Base-by-base conservation (phyloP, 23 tunicate species). In the Clavelina lepadiformis region DNA sequence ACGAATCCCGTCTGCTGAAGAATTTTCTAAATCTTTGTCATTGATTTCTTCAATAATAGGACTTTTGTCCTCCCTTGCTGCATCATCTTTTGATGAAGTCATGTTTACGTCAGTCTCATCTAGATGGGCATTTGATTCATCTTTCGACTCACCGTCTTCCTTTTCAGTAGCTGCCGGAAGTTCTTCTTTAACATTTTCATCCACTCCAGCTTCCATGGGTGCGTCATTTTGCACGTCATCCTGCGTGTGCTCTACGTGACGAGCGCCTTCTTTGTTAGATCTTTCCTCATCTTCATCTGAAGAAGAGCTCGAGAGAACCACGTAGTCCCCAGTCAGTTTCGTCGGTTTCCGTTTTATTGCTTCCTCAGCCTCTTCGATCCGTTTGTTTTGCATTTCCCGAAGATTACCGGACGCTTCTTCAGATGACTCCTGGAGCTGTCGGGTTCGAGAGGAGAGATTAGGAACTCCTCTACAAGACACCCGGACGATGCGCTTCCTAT, bases 401-500 rank as follows among this genome's bases (percentile, higher is more conserved):
- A 41, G 5, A 5, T 24, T 44, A 6, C 22, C 59, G 13, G 51
- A 33, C 5, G 33, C 21, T 4, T 47, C 53, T 11, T 28, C 31
- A 38, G 32, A 27, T n/a, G 73, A 26, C 20, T 50, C 38, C 21
- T 68, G 20, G 41, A 68, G 23, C 38, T 68, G 73, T 28, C 33
- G n/a, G 6, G 60, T 28, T 31, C 73, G 30, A 20, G 59, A 11
- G 11, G 37, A 27, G 18, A 68, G 50, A 27, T 59, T 32, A 31
- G 71, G 71, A 6, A 60, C 73, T 59, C 32, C 51, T 31, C 73
- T 27, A 38, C 20, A n/a, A 3, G 73, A 68, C 45, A 50, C 51
- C 21, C 73, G 37, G 5, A 68, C 38, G 5, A 68, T 41, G 3
- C 44, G 44, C 46, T 37, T 65, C 29, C 73, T 38, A 46, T 27